Evolutionary conservation across 2,888 invertebrate species (phyloP), one percentile per base, ranked within the genome.

Genomic region (Patella ulyssiponensis): DNA sequence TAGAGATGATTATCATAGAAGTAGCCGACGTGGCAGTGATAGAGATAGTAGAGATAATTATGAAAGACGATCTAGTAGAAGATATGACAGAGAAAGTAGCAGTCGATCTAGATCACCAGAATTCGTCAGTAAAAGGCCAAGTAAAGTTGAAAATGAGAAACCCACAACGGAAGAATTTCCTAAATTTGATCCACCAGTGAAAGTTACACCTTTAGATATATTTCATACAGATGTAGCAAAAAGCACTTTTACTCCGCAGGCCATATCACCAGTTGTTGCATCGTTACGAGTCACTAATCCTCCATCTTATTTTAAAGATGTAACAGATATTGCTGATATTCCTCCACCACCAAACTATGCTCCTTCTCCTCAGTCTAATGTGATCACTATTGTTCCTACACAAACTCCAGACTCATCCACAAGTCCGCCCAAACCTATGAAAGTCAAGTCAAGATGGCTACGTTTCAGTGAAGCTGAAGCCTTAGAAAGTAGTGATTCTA

Each of bases 381-480:
- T 23, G 20, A 64, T 64, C 1, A 64, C 64, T 11, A 14, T 64
- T 23, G 64, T 64, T 64, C 64, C 64, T 12, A 64, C 64, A 11
- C 64, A 64, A 23, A 23, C 64, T 64, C 20, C 64, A 4, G 64
- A 64, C 23, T 64, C 64, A 11, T 64, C 64, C 2, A 64, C 64
- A 52, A 76, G 76, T 73, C 76, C 77, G 70, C 81, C 79, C 15
- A 83, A 81, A 77, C 85, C 84, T 20, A 79, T 82, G 71, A 87
- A 88, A 79, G 88, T 88, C 3, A 89, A 89, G 76, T 89, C 88
- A 1, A 80, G 89, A 73, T 89, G 88, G 88, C 80, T 87, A 27
- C 79, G 86, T 33, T 85, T 84, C 15, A 89, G 88, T 83, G 88
- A 88, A 77, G 87, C 87, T 20, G 88, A 89, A 75, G 73, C 69